phyloP scores from a whole-genome alignment of 2,888 invertebrate genomes.

The Morpho helenor region DNA sequence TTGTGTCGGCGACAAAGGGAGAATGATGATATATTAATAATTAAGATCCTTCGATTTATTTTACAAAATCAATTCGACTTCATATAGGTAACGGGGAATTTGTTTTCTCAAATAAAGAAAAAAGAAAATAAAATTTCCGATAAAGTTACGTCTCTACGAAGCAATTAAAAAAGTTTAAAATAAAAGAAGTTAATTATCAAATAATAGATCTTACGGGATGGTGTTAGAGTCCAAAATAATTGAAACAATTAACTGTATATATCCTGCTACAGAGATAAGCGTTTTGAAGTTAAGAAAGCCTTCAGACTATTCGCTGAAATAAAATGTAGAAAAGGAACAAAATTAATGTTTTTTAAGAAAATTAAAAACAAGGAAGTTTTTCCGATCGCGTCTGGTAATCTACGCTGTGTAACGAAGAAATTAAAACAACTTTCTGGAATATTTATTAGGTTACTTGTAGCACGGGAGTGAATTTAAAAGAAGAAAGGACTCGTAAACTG shows the following conservation, averaged over 20 bases:
- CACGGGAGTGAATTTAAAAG: conserved; percentile 51
- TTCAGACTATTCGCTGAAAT: conserved; percentile 69
- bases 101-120: conserved; percentile 37
- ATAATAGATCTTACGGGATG: conserved; percentile 49
- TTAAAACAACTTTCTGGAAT: conserved; percentile 77
- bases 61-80: not conserved
- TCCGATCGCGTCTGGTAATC: conserved; percentile 73
- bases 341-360: conserved; percentile 77
- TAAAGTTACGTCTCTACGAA: conserved; percentile 52
- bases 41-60: too few species aligned
- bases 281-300: conserved; percentile 69
- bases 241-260: conserved; percentile 40
- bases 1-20: too few species aligned
- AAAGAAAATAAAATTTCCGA: conserved; percentile 39
- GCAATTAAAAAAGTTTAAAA: conserved; percentile 64
- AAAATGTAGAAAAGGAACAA: conserved; percentile 60
- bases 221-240: conserved; percentile 51
- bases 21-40: too few species aligned
- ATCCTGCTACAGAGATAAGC: conserved; percentile 58
- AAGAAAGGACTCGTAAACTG: conserved; percentile 20
- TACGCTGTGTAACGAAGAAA: conserved; percentile 75
- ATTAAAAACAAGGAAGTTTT: conserved; percentile 77
- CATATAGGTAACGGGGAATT: conserved; percentile 23
- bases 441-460: conserved; percentile 75
- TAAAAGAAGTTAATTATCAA: conserved; percentile 39